These are phyloP conservation scores for Synanthedon tipuliformis DNA, from an alignment of 2,888 invertebrate species.

Conservation along the genomic window DNA sequence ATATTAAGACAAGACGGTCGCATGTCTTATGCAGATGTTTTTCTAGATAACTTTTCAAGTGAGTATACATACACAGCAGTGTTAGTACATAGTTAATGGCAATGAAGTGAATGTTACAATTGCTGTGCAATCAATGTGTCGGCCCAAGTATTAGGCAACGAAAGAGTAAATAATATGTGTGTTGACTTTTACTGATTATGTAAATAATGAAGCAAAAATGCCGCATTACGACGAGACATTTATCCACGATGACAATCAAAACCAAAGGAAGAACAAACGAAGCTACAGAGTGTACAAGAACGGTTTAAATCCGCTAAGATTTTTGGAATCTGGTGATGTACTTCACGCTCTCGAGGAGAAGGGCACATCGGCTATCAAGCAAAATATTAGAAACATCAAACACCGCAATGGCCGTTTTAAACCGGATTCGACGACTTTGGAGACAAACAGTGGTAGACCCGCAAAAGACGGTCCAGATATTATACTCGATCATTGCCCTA, in stretches of 20 bases:
- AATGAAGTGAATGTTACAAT: too few species aligned
- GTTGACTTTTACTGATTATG: neutral
- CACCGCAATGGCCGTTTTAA: slow-evolving; percentile 40
- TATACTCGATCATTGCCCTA: slow-evolving; percentile 48
- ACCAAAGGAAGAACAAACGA: slow-evolving; percentile 61
- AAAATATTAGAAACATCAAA: slow-evolving; percentile 56
- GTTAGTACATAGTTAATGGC: too few species aligned
- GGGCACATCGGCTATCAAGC: slow-evolving; percentile 52
- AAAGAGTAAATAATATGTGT: neutral
- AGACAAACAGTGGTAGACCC: slow-evolving; percentile 9
- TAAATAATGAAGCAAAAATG: slow-evolving; percentile 28
- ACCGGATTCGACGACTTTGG: slow-evolving; percentile 23
- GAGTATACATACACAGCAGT: too few species aligned
- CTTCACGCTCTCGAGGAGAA: slow-evolving; percentile 47
- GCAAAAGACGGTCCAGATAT: slow-evolving; percentile 41
- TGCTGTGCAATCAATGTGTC: too few species aligned
- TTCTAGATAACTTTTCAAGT: too few species aligned
- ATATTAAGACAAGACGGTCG: slow-evolving; percentile 8
- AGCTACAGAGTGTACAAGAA: slow-evolving; percentile 64
- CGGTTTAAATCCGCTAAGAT: slow-evolving; percentile 40
- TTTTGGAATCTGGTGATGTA: slow-evolving; percentile 43
- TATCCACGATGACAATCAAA: slow-evolving; percentile 57
- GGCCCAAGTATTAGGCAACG: neutral
- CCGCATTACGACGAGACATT: slow-evolving; percentile 68
- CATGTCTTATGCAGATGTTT: neutral